phyloP scores from a whole-genome alignment of 2,797 vertebrate genomes.

The Anguilla anguilla region DNA sequence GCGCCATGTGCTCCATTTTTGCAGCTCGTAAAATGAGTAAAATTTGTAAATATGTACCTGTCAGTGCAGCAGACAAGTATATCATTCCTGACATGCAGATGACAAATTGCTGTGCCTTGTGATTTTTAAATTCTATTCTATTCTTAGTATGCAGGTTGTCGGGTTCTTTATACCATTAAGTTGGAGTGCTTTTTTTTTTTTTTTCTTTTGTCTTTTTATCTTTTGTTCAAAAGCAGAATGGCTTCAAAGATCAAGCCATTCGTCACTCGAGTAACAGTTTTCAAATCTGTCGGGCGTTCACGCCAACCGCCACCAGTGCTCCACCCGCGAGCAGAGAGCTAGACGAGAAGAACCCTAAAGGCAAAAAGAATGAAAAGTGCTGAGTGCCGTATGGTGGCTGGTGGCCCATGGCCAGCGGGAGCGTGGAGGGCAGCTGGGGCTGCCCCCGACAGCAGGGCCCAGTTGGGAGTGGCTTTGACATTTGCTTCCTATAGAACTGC shows the following conservation, averaged over 20 bases:
- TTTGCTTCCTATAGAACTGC: constrained; percentile 25
- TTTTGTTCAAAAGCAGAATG: constrained; percentile 63
- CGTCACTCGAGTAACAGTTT: constrained; percentile 59
- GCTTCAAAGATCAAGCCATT: constrained; percentile 65
- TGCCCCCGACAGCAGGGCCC: neutral
- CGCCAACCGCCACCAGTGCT: neutral
- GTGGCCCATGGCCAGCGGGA: neutral
- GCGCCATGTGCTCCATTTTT: neutral
- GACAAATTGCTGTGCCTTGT: neutral
- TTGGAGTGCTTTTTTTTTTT: neutral
- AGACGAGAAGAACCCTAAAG: neutral
- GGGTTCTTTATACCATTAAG: neutral
- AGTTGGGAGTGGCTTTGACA: constrained; percentile 6
- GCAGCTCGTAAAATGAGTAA: neutral
- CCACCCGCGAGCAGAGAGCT: neutral
- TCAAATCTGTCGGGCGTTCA: constrained; percentile 63
- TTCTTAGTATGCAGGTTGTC: neutral
- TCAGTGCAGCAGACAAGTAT: neutral
- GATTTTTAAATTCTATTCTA: neutral
- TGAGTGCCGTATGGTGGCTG: neutral
- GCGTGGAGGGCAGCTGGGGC: neutral
- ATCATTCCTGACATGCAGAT: neutral
- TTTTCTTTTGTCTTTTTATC: constrained; percentile 6
- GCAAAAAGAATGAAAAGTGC: neutral
- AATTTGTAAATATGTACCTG: neutral